These are phyloP conservation scores for Ovis aries DNA, from an alignment of 2,113 vertebrate species.

Conservation along the genomic window DNA sequence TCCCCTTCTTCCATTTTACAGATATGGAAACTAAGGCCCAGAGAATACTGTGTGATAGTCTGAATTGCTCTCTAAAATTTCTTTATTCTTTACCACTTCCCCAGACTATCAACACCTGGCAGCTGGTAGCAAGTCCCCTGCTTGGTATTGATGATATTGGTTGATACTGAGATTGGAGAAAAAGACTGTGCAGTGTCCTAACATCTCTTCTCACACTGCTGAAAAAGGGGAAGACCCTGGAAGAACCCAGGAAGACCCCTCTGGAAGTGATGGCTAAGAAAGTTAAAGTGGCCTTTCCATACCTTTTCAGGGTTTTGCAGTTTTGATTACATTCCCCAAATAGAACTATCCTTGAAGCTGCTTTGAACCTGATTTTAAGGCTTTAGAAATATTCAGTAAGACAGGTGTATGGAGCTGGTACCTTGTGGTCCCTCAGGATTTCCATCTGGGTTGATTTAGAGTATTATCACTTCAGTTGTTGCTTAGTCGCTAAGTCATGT, in stretches of 20 bases:
- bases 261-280: not conserved
- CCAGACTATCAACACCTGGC: not conserved
- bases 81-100: not conserved
- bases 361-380: not conserved
- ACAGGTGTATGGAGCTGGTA: not conserved
- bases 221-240: too few species aligned
- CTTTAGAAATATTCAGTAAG: not conserved
- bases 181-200: too few species aligned
- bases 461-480: not conserved
- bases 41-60: not conserved
- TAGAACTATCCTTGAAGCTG: not conserved
- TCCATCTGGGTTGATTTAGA: not conserved
- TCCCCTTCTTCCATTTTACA: not conserved
- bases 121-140: not conserved
- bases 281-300: not conserved
- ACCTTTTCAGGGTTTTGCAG: not conserved
- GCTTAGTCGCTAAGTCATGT: not conserved
- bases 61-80: not conserved
- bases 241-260: not conserved
- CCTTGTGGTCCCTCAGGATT: not conserved
- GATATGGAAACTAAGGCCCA: not conserved
- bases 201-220: not conserved
- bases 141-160: not conserved
- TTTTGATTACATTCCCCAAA: not conserved
- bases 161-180: not conserved